Conservation (phyloP, 2,888 invertebrate species). For the Micropterix aruncella region DNA sequence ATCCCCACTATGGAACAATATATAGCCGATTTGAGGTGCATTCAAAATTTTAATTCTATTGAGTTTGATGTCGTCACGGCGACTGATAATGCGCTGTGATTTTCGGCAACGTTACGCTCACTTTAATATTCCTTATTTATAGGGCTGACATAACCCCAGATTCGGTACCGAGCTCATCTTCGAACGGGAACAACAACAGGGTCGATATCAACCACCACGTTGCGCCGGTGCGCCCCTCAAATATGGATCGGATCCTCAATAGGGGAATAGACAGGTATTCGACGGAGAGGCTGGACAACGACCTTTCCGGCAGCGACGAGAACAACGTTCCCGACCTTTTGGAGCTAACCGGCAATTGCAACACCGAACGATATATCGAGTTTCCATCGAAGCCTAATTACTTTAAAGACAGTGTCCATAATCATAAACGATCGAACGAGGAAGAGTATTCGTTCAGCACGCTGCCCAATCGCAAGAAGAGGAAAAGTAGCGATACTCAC, state of each 20-base stretch:
- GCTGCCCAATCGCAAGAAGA: conserved; percentile 31
- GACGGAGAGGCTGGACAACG: conserved; percentile 30
- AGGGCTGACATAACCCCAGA: conserved; percentile 27
- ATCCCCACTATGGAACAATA: neutral
- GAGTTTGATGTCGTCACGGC: no score
- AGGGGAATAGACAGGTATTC: neutral
- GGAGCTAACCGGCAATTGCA: conserved; percentile 27
- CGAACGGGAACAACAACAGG: conserved; percentile 19
- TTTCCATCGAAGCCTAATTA: no score
- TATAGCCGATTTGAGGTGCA: neutral
- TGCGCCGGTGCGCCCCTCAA: conserved; percentile 1
- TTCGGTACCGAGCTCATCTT: conserved; percentile 41
- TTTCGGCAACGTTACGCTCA: no score
- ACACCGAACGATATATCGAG: conserved; percentile 5
- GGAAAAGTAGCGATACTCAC: conserved; percentile 7
- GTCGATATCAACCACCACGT: conserved; percentile 1
- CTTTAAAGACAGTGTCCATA: no score
- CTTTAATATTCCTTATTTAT: neutral
- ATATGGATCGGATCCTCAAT: neutral
- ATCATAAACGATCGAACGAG: conserved; percentile 1
- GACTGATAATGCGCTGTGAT: no score
- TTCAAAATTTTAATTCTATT: no score
- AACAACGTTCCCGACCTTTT: conserved; percentile 42
- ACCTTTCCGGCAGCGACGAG: conserved; percentile 35
- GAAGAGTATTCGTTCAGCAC: conserved; percentile 45